Conservation (phyloP, 2,113 vertebrate genomes). For the Mustelus asterias region DNA sequence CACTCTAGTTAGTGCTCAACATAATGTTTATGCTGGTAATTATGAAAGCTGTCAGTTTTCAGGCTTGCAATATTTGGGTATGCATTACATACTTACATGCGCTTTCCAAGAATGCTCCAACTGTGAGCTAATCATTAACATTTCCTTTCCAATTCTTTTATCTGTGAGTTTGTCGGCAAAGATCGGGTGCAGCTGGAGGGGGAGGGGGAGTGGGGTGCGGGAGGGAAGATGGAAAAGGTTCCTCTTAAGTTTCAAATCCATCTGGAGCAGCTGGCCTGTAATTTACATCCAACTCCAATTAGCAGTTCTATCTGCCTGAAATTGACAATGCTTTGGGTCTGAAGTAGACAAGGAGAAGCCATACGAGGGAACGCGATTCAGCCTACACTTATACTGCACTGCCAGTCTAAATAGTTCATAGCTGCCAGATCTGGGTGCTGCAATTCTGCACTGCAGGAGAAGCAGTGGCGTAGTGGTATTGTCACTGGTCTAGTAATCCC, state of each 20-base stretch:
- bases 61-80: constrained; percentile 28
- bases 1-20: constrained; percentile 10
- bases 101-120: constrained; percentile 7
- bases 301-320: neutral
- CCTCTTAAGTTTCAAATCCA: neutral
- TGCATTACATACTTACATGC: neutral
- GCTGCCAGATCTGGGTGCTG: neutral
- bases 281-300: neutral
- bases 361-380: neutral
- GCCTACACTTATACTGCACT: neutral
- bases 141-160: constrained; percentile 14
- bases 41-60: constrained; percentile 34
- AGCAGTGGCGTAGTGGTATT: too few relatives aligned
- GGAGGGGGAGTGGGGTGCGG: neutral
- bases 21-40: constrained; percentile 34
- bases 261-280: neutral
- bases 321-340: neutral
- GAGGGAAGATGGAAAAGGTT: neutral
- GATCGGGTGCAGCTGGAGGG: neutral
- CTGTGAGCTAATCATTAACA: constrained; percentile 26
- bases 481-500: too few relatives aligned
- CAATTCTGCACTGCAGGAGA: neutral
- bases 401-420: neutral
- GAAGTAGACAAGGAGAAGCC: neutral
- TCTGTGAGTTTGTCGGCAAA: neutral